Evolutionary conservation across 2,888 invertebrate species (phyloP), one percentile per base, ranked within the genome.

Genomic region (Homarus gammarus): DNA sequence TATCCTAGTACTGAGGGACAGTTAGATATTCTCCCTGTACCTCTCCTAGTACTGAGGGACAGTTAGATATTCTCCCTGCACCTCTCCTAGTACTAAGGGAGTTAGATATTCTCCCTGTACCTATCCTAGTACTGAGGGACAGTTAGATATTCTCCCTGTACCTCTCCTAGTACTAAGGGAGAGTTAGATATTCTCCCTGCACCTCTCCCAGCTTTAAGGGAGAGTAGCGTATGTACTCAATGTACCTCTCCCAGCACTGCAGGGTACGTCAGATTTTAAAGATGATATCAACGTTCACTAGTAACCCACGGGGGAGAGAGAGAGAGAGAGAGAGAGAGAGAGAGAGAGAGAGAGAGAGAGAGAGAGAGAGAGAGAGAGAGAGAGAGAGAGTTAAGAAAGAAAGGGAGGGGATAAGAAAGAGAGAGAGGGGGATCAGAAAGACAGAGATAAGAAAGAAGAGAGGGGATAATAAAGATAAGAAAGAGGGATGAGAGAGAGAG

Each of bases 371-470:
- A 64, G 40, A 22, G 79, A 56, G 36, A 33, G 61, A 33, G 36
- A 56, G 61, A 33, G 51, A 56, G 36, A 61, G 79, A 61, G 61
- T 56, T 79, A 61, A 79, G 61, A 79, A 33, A 36, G 56, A 61
- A 33, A 70, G 70, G 70, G 70, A 70, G 44, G 56, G 56, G 44
- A 22, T 27, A n/a, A 10, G 36, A 36, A 5, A n/a, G 49, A 49
- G 12, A 56, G n/a, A 1, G 61, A 33, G 38, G 38, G 27, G 56
- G 15, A 56, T 56, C 56, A 15, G 18, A 15, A 56, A 56, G 56
- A 12, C 56, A 56, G 56, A 12, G 56, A 56, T 56, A 12, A 56
- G 56, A 56, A 15, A 18, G 15, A 56, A 56, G 56, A 12, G 56
- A 56, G 56, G 12, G 56, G n/a, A n/a, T n/a, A n/a, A n/a, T n/a